Base-by-base conservation (phyloP, 2,888 invertebrate species). In the Antheraea assamensis region DNA sequence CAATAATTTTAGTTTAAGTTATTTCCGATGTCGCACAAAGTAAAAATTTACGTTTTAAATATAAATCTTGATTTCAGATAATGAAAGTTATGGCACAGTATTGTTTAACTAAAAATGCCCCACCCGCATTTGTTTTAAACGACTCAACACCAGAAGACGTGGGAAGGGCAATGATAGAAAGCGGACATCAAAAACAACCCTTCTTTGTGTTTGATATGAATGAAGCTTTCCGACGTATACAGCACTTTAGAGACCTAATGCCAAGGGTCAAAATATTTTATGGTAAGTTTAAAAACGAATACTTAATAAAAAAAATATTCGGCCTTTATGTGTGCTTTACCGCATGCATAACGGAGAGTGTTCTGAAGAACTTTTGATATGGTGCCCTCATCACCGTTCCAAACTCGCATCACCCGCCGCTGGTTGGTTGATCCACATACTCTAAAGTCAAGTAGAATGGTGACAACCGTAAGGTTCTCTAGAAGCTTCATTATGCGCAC, bases 181-280 rank as follows among this genome's bases (percentile, higher is more conserved):
- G 77, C 5, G 82, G 82, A 0, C 64, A 71, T 21, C 88, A 88
- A 74, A 85, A 79, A 64, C 83, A 86, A 75, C 82, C 88, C 0
- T 87, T 88, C 73, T 82, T 82, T 72, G 61, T 85, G 2, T 84
- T 84, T 72, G 77, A 86, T 71, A 79, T 86, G 78, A 86, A 88
- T 66, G 83, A 85, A 71, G 82, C 79, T 7, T 81, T 78, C 72
- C 74, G 76, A 7, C 80, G 83, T 5, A 82, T 87, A 21, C 78
- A 81, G 49, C 77, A 83, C 66, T 86, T 86, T 71, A 83, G 73
- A 70, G 74, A 80, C 21, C 77, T 80, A 72, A 83, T 87, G 83
- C 88, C 88, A 4, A 80, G 87, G 70, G 78, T 86, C 19, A 76
- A 86, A 76, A 85, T 87, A 75, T 87, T 86, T 78, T 88, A 85